Evolutionary conservation across 2,888 invertebrate genomes (phyloP), one percentile per base, ranked within the genome.

Genomic region (Cantharis nigra): DNA sequence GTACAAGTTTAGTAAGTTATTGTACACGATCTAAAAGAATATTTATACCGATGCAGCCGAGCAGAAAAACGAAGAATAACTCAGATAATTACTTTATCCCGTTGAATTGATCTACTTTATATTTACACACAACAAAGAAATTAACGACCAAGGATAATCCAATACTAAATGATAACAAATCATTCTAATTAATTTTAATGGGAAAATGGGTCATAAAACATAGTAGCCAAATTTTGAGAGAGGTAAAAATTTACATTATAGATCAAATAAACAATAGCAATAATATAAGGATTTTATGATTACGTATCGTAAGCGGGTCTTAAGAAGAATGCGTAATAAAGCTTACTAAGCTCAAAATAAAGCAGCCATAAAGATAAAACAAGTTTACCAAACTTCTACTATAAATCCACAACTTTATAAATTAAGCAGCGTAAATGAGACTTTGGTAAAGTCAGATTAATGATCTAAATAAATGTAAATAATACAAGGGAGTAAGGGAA

Each of bases 381-480:
- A 87, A 87, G 86, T 86, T 86, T 81, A 82, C 78, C 80, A 81
- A 88, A 88, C 87, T 88, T 88, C 85, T 82, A 86, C 87, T 86
- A 88, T 88, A 88, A 88, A 88, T 88, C 86, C 87, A 84, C 85
- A 88, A 88, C 88, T 88, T 88, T 87, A 86, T 86, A 87, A 88
- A 88, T 88, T 88, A 88, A 87, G 87, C 87, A 85, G 86, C 87
- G 87, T 86, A 87, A 88, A 88, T 87, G 87, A 86, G 87, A 87
- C 87, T 88, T 87, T 85, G 86, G 85, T 86, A 87, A 88, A 88
- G 88, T 88, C 88, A 88, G 87, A 88, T 88, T 88, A 88, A 88
- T 87, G 88, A 87, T 84, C 86, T 83, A 86, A 88, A 87, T 87
- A 87, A 87, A 87, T 87, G 87, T 87, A 87, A 87, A 87, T 87